These are phyloP conservation scores for Sanderia malayensis DNA, from an alignment of 30 jellyfish, hydroid and myxozoan species.

Conservation along the genomic window DNA sequence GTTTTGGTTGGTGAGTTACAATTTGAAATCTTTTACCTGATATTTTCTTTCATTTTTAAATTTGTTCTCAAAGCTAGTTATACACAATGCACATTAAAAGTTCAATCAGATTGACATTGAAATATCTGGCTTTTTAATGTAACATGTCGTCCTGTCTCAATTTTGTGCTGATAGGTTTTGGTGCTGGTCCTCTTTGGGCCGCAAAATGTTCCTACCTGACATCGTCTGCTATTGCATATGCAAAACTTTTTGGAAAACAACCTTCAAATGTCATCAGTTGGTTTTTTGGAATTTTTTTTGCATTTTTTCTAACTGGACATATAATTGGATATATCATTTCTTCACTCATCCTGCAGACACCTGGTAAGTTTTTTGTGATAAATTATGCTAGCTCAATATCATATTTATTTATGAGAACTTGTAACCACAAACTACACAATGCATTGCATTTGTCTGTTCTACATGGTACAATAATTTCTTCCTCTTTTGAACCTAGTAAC, in stretches of 20 bases:
- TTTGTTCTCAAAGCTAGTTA: neutral
- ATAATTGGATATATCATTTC: constrained; percentile 18
- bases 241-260: constrained; percentile 3
- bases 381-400: neutral
- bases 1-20: constrained; percentile 33
- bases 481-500: neutral
- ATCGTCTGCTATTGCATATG: constrained; percentile 33
- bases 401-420: neutral
- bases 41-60: no score
- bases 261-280: constrained; percentile 19
- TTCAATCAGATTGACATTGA: neutral
- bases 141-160: neutral
- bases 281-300: constrained; percentile 40
- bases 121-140: neutral
- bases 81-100: neutral
- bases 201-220: constrained; percentile 40
- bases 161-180: constrained; percentile 23
- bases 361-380: no score
- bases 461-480: neutral
- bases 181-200: constrained; percentile 55
- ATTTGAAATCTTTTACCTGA: neutral
- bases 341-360: constrained; percentile 36
- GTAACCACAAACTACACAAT: no score
- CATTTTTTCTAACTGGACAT: constrained; percentile 16
- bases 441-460: no score